phyloP scores from a whole-genome alignment of 2,113 vertebrate species.

The Tragulus kanchil region DNA sequence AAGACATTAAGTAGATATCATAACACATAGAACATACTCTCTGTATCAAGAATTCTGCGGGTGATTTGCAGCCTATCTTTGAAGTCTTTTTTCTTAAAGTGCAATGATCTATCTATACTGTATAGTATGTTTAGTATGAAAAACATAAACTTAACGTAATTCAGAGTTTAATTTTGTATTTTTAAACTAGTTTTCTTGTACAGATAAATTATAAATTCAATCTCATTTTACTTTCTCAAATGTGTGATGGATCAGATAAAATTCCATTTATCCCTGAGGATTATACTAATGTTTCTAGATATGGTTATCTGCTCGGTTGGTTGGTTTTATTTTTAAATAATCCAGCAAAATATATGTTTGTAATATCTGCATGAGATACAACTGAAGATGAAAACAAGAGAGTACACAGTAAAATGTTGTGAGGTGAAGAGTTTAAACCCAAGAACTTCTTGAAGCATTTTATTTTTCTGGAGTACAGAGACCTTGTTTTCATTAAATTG shows the following conservation, averaged over 20 bases:
- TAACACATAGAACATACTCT: background rate
- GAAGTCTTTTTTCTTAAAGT: too few species aligned
- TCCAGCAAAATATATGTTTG: background rate
- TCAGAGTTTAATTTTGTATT: background rate
- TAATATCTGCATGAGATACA: background rate
- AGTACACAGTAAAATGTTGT: background rate
- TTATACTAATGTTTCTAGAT: background rate
- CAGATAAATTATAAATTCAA: background rate
- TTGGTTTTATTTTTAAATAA: slow-evolving; percentile 36
- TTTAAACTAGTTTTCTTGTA: background rate
- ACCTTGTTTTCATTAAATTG: background rate
- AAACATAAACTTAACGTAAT: background rate
- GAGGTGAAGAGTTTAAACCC: background rate
- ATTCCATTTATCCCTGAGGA: background rate
- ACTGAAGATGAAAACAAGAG: background rate
- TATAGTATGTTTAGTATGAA: background rate
- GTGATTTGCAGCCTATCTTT: background rate
- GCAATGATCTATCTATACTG: background rate
- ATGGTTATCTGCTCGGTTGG: background rate
- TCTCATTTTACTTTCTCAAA: background rate
- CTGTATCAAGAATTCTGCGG: background rate
- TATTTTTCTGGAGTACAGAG: background rate
- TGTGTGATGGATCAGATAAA: background rate
- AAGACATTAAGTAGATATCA: background rate
- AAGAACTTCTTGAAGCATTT: background rate